Base-by-base conservation (phyloP, 2,888 invertebrate genomes). In the Heteromurus nitidus region DNA sequence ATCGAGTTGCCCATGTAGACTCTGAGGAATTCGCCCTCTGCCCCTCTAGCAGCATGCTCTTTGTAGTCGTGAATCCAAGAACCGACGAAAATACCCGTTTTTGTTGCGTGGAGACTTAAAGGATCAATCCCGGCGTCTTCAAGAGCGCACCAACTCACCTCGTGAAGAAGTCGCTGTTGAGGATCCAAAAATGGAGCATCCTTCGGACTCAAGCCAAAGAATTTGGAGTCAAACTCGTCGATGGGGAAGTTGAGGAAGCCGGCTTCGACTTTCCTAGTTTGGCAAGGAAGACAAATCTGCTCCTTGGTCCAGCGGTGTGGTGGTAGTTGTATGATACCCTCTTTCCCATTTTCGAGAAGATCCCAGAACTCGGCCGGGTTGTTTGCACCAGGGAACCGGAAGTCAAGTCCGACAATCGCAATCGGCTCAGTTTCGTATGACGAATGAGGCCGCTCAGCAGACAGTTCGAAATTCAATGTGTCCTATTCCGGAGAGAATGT, bases 381-480 rank as follows among this genome's bases (percentile, higher is more conserved):
- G 13, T 79, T 79, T 2, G 44, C 70, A 1, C 79, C 79, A 1
- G 79, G 79, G 20, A 79, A 26, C 16, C 70, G 22, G 18, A 62
- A 79, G 42, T 65, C 53, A 13, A 79, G 24, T 7, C 79, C 79
- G n/a, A 79, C 64, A 0, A 79, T 42, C 0, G 79, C 79, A 30
- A 79, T 70, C 0, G 77, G 60, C 13, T 72, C 72, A 36, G 36
- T 9, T 36, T 36, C 13, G 36, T 5, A 36, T 5, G 36, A 5
- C 5, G 36, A 13, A 36, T 5, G 36, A 13, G 36, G 47, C 47
- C n/a, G n/a, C n/a, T n/a, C n/a, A n/a, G n/a, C n/a, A n/a, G n/a
- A n/a, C n/a, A n/a, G n/a, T n/a, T n/a, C n/a, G n/a, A n/a, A n/a
- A n/a, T n/a, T n/a, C n/a, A n/a, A n/a, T n/a, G n/a, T n/a, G n/a